phyloP scores from a whole-genome alignment of 1,140 invertebrate species.

The Mylabris phalerata region DNA sequence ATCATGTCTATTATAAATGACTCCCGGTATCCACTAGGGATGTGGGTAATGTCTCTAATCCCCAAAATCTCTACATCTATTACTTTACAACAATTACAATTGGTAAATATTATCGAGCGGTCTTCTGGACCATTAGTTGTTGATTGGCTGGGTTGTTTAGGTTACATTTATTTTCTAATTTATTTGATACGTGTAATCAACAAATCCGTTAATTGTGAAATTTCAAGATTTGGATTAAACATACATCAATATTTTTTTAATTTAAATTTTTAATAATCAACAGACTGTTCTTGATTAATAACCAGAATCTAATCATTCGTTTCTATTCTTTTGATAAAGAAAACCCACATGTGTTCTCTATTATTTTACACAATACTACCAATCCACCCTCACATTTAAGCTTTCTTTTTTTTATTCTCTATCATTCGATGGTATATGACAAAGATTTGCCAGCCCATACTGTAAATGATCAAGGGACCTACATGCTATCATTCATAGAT shows the following conservation, averaged over 20 bases:
- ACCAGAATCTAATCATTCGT: background rate
- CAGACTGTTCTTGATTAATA: no score
- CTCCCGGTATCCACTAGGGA: conserved; percentile 18
- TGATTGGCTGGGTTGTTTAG: conserved; percentile 7
- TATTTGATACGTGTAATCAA: no score
- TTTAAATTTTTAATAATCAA: no score
- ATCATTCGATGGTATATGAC: background rate
- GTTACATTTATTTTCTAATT: background rate
- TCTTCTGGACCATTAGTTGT: conserved; percentile 9
- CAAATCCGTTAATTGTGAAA: no score
- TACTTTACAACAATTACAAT: conserved; percentile 14
- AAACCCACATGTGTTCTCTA: background rate
- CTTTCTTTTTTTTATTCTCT: no score
- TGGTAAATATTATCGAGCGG: conserved; percentile 10
- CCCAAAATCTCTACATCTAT: conserved; percentile 4
- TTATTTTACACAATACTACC: conserved; percentile 2
- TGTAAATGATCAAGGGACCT: conserved; percentile 25
- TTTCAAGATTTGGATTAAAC: no score
- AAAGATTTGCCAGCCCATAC: conserved; percentile 18
- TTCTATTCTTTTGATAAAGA: background rate
- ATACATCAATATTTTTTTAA: no score
- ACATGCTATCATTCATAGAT: conserved; percentile 15
- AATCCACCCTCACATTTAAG: conserved; percentile 7
- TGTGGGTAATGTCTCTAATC: background rate
- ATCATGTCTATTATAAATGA: conserved; percentile 35